Evolutionary conservation across 2,888 invertebrate genomes (phyloP).

Genomic region (Strigamia transsilvanica): DNA sequence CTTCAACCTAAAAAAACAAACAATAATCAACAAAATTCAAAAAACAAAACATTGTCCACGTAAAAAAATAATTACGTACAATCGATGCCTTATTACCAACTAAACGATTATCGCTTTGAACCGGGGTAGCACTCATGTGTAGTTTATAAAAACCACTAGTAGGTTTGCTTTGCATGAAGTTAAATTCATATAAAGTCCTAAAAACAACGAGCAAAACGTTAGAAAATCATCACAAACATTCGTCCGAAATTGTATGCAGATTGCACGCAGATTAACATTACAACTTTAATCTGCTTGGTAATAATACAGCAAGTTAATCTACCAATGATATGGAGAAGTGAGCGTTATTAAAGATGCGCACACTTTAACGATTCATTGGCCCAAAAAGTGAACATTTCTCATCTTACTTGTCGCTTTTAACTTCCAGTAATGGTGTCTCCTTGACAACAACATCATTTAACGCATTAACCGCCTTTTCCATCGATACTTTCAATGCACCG

Average conservation of each 20-base stretch:
- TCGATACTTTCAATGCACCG: background rate
- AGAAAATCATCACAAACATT: no score
- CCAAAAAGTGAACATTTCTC: no score
- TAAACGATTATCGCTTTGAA: slow-evolving; percentile 70
- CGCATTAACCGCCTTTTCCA: background rate
- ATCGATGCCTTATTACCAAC: slow-evolving; percentile 69
- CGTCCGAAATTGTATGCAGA: no score
- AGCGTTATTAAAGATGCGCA: background rate
- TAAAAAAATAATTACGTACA: slow-evolving; percentile 58
- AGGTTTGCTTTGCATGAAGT: slow-evolving; percentile 79
- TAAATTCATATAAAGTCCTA: slow-evolving; percentile 77
- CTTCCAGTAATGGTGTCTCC: slow-evolving; percentile 16
- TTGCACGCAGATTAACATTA: no score
- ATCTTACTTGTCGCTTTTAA: slow-evolving; percentile 43
- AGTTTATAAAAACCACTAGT: slow-evolving; percentile 86
- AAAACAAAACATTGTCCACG: background rate
- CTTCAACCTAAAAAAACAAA: slow-evolving; percentile 58
- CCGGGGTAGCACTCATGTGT: slow-evolving; percentile 75
- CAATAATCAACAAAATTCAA: slow-evolving; percentile 9
- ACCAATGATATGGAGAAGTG: background rate
- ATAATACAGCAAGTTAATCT: background rate
- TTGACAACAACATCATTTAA: slow-evolving; percentile 3
- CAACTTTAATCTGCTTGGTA: background rate
- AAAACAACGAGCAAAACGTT: background rate
- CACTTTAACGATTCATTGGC: background rate